These are phyloP conservation scores for Eueremaeus valkanovi DNA, from an alignment of 2,888 invertebrate species.

Conservation along the genomic window DNA sequence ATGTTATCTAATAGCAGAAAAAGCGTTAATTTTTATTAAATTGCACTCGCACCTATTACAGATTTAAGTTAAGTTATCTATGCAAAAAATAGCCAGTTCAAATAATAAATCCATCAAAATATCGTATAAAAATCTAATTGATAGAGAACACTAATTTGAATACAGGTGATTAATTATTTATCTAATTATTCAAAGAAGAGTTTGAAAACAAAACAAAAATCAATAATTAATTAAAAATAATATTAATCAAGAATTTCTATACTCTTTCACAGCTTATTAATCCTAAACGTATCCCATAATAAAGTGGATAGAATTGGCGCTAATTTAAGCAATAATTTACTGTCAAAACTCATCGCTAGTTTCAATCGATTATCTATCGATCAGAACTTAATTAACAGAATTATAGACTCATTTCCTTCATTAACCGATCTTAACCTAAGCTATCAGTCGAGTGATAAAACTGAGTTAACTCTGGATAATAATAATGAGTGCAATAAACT, in stretches of 20 bases:
- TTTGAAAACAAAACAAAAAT: no score
- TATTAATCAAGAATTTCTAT: background rate
- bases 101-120: no score
- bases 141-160: no score
- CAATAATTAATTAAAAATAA: no score
- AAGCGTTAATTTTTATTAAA: no score
- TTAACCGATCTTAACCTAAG: constrained; percentile 7
- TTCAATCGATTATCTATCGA: constrained; percentile 20
- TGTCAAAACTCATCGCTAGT: constrained; percentile 20
- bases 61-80: no score
- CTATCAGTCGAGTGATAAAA: background rate
- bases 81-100: no score
- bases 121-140: no score
- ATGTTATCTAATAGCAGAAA: no score
- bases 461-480: background rate
- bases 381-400: constrained; percentile 20
- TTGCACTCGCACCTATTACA: no score
- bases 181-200: no score
- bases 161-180: no score
- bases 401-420: constrained; percentile 18
- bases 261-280: constrained; percentile 16
- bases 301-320: background rate
- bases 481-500: constrained; percentile 23
- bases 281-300: constrained; percentile 8
- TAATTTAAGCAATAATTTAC: constrained; percentile 11